Percentiles rank a stretch among this genome's conserved stretches.
Evolutionary conservation across 1,140 invertebrate species (phyloP).

Genomic region (Copidosoma floridanum): DNA sequence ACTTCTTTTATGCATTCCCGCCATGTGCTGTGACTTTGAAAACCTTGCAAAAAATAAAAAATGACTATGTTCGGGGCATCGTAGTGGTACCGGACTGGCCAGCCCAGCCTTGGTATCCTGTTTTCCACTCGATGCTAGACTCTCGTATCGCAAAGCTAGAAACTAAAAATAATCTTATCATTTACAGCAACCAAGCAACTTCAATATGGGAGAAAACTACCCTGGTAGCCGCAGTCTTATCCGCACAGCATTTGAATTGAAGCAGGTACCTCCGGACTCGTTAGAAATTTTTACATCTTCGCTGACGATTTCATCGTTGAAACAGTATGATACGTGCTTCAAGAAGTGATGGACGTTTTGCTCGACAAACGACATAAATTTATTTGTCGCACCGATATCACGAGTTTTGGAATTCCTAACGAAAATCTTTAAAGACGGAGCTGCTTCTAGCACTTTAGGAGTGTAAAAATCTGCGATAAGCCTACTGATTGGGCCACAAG

Average conservation of each 20-base stretch:
- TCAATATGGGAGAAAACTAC: conserved; percentile 2
- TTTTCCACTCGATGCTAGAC: neutral
- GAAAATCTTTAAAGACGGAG: neutral
- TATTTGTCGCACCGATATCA: neutral
- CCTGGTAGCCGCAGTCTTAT: conserved; percentile 18
- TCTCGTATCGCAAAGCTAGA: neutral
- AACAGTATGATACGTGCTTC: neutral
- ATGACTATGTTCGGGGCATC: neutral
- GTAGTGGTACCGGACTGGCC: neutral
- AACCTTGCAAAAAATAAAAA: conserved; percentile 4
- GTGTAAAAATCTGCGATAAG: conserved; percentile 18
- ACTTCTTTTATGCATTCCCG: conserved; percentile 32
- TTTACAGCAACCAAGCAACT: neutral
- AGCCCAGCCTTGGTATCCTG: neutral
- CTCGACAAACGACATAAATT: neutral
- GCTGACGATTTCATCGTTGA: neutral
- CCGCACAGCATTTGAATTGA: neutral
- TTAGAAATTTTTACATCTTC: conserved; percentile 4
- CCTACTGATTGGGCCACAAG: conserved; percentile 5
- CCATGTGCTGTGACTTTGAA: conserved; percentile 30
- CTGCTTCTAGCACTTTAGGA: conserved; percentile 8
- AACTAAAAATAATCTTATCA: neutral
- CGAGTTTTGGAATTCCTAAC: neutral
- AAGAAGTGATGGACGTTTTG: conserved; percentile 26
- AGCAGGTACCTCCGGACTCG: neutral